phyloP scores from a whole-genome alignment of 2,113 vertebrate genomes.

The Phrynosoma platyrhinos region DNA sequence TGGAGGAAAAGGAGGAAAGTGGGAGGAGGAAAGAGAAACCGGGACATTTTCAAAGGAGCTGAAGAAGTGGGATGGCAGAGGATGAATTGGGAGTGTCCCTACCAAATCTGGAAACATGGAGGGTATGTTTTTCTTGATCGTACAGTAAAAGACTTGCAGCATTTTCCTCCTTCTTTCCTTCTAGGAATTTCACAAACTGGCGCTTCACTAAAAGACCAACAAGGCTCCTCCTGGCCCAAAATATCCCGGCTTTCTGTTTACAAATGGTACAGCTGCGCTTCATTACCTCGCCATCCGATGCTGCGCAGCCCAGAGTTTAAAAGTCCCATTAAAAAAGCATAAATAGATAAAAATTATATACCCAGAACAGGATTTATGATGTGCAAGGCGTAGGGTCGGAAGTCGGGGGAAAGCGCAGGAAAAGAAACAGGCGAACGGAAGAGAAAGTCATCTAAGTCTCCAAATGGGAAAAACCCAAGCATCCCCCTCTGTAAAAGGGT shows the following conservation, averaged over 20 bases:
- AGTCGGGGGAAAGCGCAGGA: background rate
- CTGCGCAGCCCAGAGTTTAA: background rate
- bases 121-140: background rate
- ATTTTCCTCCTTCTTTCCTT: no score
- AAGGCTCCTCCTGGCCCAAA: background rate
- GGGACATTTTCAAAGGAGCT: no score
- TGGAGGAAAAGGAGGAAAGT: no score
- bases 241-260: background rate
- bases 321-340: conserved; percentile 1
- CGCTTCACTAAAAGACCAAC: background rate
- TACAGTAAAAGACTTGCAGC: no score
- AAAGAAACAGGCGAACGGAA: fast-evolving
- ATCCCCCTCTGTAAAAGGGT: background rate
- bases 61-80: no score
- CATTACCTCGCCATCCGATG: background rate
- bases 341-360: background rate
- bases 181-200: no score
- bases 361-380: background rate
- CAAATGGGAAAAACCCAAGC: background rate
- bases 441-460: background rate
- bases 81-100: no score
- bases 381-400: background rate
- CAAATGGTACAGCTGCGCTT: background rate
- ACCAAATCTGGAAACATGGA: background rate
- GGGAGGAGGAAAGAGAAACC: no score